phyloP scores from a whole-genome alignment of 2,113 vertebrate species.

The Helogale parvula region DNA sequence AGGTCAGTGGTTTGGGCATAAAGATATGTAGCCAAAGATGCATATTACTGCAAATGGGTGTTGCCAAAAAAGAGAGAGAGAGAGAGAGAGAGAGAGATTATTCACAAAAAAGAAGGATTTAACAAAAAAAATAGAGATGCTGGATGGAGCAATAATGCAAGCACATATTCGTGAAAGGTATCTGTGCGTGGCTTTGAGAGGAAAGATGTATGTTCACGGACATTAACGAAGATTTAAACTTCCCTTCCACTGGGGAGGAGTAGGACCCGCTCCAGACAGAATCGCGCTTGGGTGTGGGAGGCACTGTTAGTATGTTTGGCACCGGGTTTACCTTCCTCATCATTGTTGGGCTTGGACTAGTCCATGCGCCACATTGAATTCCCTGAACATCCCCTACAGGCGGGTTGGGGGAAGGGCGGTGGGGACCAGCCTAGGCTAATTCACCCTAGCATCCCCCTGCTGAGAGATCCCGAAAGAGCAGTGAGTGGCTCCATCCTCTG shows the following conservation, averaged over 20 bases:
- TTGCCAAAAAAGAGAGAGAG: neutral
- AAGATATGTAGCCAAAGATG: neutral
- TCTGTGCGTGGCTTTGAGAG: constrained; percentile 11
- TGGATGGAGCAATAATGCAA: neutral
- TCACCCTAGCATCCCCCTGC: neutral
- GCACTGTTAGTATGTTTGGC: neutral
- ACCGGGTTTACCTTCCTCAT: neutral
- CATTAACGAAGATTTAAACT: neutral
- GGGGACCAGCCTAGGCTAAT: neutral
- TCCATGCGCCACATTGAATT: neutral
- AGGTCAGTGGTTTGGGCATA: neutral
- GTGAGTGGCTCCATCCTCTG: neutral
- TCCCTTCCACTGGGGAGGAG: neutral
- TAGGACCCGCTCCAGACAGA: neutral
- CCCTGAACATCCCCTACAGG: neutral
- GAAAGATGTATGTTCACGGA: neutral
- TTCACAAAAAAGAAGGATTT: neutral
- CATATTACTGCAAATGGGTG: constrained; percentile 27
- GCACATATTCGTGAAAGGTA: neutral
- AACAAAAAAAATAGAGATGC: neutral
- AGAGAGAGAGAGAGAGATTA: constrained; percentile 16
- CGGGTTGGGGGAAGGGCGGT: neutral
- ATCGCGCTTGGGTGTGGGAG: neutral
- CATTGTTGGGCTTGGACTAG: neutral
- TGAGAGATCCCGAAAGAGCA: neutral